These are phyloP conservation scores for Phocides pigmalion DNA, from an alignment of 1,140 invertebrate genomes.

Conservation along the genomic window DNA sequence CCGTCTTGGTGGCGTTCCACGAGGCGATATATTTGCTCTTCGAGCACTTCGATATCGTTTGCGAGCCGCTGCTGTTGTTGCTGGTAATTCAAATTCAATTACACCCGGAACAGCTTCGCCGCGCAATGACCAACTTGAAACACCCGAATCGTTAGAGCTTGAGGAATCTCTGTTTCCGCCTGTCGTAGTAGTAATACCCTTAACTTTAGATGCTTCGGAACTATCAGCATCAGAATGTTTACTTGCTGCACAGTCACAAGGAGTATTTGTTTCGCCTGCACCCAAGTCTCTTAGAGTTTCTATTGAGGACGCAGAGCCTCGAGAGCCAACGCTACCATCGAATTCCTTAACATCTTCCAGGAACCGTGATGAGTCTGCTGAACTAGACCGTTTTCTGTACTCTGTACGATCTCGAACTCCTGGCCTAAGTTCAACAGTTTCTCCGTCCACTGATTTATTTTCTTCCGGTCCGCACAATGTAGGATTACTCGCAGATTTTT, in stretches of 20 bases:
- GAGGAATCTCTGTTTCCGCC: conserved; percentile 91
- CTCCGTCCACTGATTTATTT: conserved; percentile 12
- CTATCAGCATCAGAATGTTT: conserved; percentile 71
- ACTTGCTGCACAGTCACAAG: conserved; percentile 53
- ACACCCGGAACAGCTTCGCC: conserved; percentile 83
- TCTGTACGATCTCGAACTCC: conserved; percentile 41
- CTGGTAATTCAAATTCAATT: conserved; percentile 84
- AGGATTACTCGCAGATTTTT: conserved; percentile 88
- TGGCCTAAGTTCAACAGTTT: conserved; percentile 21
- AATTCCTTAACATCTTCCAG: conserved; percentile 85
- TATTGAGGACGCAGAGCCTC: conserved; percentile 74
- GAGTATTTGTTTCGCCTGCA: conserved; percentile 37
- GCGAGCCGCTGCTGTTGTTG: conserved; percentile 43
- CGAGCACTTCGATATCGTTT: conserved; percentile 43
- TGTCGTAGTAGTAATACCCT: conserved; percentile 50
- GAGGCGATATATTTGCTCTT: conserved; percentile 39
- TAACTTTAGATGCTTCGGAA: conserved; percentile 65
- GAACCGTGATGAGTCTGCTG: conserved; percentile 88
- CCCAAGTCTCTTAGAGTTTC: conserved; percentile 79
- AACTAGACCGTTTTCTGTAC: conserved; percentile 86
- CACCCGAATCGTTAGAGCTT: conserved; percentile 92
- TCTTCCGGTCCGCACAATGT: conserved; percentile 78
- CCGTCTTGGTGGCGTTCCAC: conserved; percentile 85
- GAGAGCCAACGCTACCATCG: conserved; percentile 70
- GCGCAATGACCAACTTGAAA: conserved; percentile 87